phyloP scores from a whole-genome alignment of 2,797 vertebrate genomes.

The Triplophysa yarkandensis region DNA sequence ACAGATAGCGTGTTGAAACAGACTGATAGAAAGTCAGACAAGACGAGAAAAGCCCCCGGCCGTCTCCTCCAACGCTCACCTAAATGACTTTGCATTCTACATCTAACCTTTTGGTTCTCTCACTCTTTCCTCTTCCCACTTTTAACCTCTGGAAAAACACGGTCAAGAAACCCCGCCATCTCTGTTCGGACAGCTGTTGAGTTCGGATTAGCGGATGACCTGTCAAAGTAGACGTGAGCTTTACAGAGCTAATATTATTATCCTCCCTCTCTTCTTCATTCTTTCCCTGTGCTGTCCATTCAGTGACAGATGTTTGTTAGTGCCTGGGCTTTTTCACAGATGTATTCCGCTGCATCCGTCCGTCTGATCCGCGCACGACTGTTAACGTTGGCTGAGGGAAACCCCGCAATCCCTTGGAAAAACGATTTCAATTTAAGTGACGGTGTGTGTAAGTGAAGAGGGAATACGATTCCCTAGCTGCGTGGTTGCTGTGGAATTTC shows the following conservation, averaged over 20 bases:
- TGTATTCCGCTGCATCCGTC: conserved; percentile 17
- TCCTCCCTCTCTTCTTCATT: background rate
- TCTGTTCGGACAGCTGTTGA: conserved; percentile 48
- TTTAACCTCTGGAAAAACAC: conserved; percentile 40
- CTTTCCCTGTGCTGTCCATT: conserved; percentile 2
- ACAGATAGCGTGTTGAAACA: conserved; percentile 5
- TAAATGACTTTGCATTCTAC: background rate
- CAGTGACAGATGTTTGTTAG: conserved; percentile 45
- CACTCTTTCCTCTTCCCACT: conserved; percentile 15
- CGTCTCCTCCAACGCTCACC: conserved; percentile 44
- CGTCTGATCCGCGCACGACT: conserved; percentile 16
- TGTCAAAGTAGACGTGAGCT: conserved; percentile 27
- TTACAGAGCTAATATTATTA: conserved; percentile 34
- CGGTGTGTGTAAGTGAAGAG: conserved; percentile 7
- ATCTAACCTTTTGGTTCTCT: conserved; percentile 10
- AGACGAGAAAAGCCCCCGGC: conserved; percentile 50
- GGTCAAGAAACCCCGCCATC: conserved; percentile 20
- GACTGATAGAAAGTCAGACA: conserved; percentile 17
- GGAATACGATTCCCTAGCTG: conserved; percentile 53
- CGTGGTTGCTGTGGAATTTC: conserved; percentile 56
- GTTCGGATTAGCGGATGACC: conserved; percentile 25
- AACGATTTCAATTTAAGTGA: conserved; percentile 12
- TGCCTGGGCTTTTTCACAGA: conserved; percentile 45
- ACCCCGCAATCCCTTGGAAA: conserved; percentile 10
- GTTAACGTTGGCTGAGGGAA: conserved; percentile 17